phyloP scores from a whole-genome alignment of 2,888 invertebrate genomes.

The Himalopsyche japonica region DNA sequence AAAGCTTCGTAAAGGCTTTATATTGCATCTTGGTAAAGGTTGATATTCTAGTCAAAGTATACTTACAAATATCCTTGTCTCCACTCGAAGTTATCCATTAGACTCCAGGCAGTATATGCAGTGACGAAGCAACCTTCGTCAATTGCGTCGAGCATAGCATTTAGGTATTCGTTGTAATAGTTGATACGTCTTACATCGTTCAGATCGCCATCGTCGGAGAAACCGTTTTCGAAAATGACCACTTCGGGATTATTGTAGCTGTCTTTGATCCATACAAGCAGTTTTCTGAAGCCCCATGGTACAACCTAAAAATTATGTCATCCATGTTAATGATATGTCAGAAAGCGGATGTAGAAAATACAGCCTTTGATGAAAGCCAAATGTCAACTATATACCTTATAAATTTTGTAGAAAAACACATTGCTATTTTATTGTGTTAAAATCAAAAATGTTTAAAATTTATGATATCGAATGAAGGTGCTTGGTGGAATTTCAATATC shows the following conservation, averaged over 20 bases:
- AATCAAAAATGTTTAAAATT: too few species aligned
- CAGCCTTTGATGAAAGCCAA: too few species aligned
- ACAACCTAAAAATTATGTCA: conserved; percentile 37
- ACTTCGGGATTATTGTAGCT: conserved; percentile 60
- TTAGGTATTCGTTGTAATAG: conserved; percentile 49
- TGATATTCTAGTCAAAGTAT: too few species aligned
- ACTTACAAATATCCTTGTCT: conserved; percentile 57
- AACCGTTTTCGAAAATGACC: conserved; percentile 65
- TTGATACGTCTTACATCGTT: conserved; percentile 47
- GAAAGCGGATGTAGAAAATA: too few species aligned
- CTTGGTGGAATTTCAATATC: too few species aligned
- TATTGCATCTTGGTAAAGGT: too few species aligned
- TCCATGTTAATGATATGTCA: neutral
- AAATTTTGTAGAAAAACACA: too few species aligned
- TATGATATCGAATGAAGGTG: too few species aligned
- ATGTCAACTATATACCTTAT: too few species aligned
- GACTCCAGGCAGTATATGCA: conserved; percentile 64
- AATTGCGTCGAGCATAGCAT: conserved; percentile 54
- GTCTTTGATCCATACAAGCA: conserved; percentile 61
- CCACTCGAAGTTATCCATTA: conserved; percentile 72
- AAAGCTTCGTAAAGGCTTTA: too few species aligned
- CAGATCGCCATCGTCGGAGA: conserved; percentile 49
- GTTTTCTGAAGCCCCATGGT: conserved; percentile 58
- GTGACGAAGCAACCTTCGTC: conserved; percentile 54
- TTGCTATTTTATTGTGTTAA: too few species aligned